phyloP scores from a whole-genome alignment of 2,113 vertebrate species.

The crab-eating macaque (Macaca fascicularis) region T2T-MFA8v1.1 NC_088375.1:157849001-157849500 shows the following conservation, averaged over 20 bases:
- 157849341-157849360: slow-evolving; percentile 29
- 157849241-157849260: slow-evolving; percentile 4
- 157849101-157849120: not conserved
- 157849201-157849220: not conserved
- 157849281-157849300: not conserved
- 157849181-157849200: not conserved
- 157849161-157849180: not conserved
- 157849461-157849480: not conserved
- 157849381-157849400: not conserved
- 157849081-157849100: not conserved
- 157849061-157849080: not conserved
- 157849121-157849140: not conserved
- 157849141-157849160: not conserved
- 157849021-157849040: slow-evolving; percentile 31
- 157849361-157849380: not conserved
- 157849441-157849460: not conserved
- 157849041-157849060: not conserved
- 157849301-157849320: not conserved
- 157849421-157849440: not conserved
- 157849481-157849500: not conserved
- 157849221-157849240: not conserved
- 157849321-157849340: not conserved
- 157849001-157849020: slow-evolving; percentile 26
- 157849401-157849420: not conserved
- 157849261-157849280: not conserved